Evolutionary conservation across 2,888 invertebrate species (phyloP).

Genomic region (Tanypteryx hageni): DNA sequence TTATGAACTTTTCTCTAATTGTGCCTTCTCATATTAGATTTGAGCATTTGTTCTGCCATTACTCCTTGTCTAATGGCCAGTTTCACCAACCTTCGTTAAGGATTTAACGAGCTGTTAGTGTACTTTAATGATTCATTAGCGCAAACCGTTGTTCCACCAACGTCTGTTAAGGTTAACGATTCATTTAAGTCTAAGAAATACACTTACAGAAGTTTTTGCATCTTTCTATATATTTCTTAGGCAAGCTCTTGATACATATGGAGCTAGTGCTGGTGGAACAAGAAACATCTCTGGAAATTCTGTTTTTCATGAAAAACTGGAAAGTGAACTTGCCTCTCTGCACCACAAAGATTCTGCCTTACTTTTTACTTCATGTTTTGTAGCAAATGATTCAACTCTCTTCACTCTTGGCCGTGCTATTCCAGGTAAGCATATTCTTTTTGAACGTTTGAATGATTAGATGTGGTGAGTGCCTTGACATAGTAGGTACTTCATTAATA

Average conservation of each 20-base stretch:
- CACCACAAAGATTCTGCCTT: slow-evolving; percentile 95
- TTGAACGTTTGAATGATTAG: neutral
- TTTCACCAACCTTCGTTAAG: no score
- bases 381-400: slow-evolving; percentile 97
- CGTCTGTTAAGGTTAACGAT: no score
- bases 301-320: slow-evolving; percentile 91
- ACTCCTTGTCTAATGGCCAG: no score
- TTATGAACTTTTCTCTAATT: slow-evolving; percentile 23
- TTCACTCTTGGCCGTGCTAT: slow-evolving; percentile 92
- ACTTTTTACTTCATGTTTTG: slow-evolving; percentile 96
- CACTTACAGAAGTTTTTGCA: neutral
- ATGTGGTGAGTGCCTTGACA: no score
- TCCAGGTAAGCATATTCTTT: slow-evolving; percentile 78
- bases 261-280: slow-evolving; percentile 97
- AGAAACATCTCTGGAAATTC: slow-evolving; percentile 98
- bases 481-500: no score
- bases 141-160: no score
- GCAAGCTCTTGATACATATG: slow-evolving; percentile 87
- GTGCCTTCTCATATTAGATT: slow-evolving; percentile 56
- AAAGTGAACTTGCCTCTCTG: slow-evolving; percentile 87
- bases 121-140: no score
- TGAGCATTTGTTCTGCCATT: neutral
- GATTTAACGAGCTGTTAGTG: no score
- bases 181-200: slow-evolving; percentile 13
- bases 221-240: slow-evolving; percentile 73